Evolutionary conservation across 1,140 invertebrate species (phyloP).

Genomic region (Drosophila subobscura): DNA sequence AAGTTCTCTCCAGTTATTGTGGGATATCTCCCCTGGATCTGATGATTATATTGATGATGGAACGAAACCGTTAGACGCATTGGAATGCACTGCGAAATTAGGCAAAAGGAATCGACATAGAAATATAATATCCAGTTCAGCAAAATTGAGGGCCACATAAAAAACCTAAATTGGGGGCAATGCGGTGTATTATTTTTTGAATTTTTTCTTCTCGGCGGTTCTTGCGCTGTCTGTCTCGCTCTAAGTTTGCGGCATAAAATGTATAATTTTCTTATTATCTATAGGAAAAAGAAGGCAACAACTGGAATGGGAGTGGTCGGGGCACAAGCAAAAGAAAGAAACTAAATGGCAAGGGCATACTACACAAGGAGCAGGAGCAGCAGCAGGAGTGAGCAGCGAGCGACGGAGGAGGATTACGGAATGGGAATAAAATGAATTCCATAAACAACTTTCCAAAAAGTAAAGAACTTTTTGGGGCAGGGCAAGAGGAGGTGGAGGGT

Average conservation of each 20-base stretch:
- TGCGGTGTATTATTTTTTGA: slow-evolving; percentile 65
- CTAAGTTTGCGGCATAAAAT: slow-evolving; percentile 66
- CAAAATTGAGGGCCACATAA: slow-evolving; percentile 63
- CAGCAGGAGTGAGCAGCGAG: slow-evolving; percentile 10
- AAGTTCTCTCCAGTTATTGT: slow-evolving; percentile 18
- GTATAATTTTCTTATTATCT: slow-evolving; percentile 83
- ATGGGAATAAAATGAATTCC: slow-evolving; percentile 78
- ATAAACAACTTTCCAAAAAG: slow-evolving; percentile 80
- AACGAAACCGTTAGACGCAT: slow-evolving; percentile 76
- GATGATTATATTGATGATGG: slow-evolving; percentile 54
- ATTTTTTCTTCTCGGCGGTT: neutral
- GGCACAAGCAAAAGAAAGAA: slow-evolving; percentile 12
- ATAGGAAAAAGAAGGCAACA: slow-evolving; percentile 42
- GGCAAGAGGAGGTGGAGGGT: neutral
- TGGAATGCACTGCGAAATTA: slow-evolving; percentile 64
- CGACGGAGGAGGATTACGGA: too few species aligned
- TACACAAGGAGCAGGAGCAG: slow-evolving; percentile 10
- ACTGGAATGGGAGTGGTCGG: slow-evolving; percentile 22
- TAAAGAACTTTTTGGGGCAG: slow-evolving; percentile 38
- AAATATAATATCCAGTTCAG: slow-evolving; percentile 64
- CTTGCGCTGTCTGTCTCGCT: neutral
- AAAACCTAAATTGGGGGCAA: slow-evolving; percentile 68
- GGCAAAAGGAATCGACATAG: slow-evolving; percentile 36
- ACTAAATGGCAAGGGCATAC: slow-evolving; percentile 41
- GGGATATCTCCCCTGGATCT: slow-evolving; percentile 11